Evolutionary conservation across 2,888 invertebrate species (phyloP).

Genomic region (Idaea dimidiata): DNA sequence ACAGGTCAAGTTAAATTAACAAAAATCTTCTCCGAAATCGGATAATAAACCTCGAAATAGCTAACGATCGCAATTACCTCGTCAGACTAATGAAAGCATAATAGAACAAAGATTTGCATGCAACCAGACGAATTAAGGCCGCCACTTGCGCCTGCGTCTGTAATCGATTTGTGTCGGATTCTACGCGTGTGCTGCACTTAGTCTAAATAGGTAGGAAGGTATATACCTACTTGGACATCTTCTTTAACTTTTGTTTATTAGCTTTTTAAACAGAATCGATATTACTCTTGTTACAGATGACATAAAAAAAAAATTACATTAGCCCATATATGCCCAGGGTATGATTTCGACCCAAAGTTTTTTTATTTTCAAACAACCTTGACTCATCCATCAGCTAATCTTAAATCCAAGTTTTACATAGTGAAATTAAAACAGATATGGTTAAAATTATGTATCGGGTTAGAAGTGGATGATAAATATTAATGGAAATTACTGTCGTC

Average conservation of each 20-base stretch:
- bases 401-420: too few relatives aligned
- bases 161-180: conserved; percentile 56
- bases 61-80: not conserved
- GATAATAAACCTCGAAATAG: not conserved
- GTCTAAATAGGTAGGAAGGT: conserved; percentile 30
- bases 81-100: not conserved
- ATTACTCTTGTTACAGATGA: not conserved
- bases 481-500: too few relatives aligned
- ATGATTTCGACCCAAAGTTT: too few relatives aligned
- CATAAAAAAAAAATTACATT: too few relatives aligned
- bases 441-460: too few relatives aligned
- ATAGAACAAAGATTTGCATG: not conserved
- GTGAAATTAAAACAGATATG: too few relatives aligned
- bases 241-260: not conserved
- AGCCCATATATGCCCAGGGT: too few relatives aligned
- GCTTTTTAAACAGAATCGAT: not conserved
- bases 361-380: too few relatives aligned
- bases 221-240: not conserved
- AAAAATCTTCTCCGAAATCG: not conserved
- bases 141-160: conserved; percentile 40
- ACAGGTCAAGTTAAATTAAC: not conserved
- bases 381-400: too few relatives aligned
- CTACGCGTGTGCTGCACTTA: conserved; percentile 28
- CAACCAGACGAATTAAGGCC: conserved; percentile 49
- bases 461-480: too few relatives aligned